Percentiles rank a stretch among this genome's conserved stretches.
Conservation (phyloP, 2,888 invertebrate genomes). For the Crossocerus cetratus region DNA sequence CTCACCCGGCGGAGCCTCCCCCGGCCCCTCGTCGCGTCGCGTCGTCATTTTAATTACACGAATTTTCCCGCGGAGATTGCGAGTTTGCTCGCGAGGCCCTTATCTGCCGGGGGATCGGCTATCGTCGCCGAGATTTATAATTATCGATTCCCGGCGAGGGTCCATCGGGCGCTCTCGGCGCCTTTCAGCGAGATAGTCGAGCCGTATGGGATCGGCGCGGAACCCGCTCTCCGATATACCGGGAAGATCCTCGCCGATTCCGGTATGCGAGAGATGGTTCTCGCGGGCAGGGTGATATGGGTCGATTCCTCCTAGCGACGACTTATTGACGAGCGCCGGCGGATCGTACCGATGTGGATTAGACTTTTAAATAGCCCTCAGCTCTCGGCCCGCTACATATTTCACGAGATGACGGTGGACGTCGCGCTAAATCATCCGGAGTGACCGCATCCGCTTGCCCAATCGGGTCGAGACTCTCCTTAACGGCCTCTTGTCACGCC, state of each 20-base stretch:
- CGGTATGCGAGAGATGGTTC: too few relatives aligned
- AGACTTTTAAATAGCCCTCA: conserved; percentile 64
- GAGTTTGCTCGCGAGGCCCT: conserved; percentile 29
- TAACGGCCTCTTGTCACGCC: conserved; percentile 68
- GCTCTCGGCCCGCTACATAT: conserved; percentile 52
- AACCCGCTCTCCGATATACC: too few relatives aligned
- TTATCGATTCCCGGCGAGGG: conserved; percentile 14
- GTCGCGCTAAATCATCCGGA: conserved; percentile 69
- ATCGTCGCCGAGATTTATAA: conserved; percentile 38
- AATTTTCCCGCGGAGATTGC: conserved; percentile 66
- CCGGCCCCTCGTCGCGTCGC: conserved; percentile 41
- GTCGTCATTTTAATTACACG: conserved; percentile 68
- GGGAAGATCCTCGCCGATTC: too few relatives aligned
- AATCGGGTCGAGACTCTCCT: conserved; percentile 61
- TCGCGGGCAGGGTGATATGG: too few relatives aligned
- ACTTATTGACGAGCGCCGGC: conserved; percentile 53
- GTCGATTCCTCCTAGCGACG: too few relatives aligned
- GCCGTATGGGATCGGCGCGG: too few relatives aligned
- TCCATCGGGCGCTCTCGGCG: neutral
- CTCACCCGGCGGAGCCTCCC: neutral
- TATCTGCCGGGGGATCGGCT: conserved; percentile 25
- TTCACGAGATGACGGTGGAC: conserved; percentile 64
- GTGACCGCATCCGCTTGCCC: conserved; percentile 72
- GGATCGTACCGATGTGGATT: conserved; percentile 57
- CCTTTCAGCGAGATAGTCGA: neutral